Evolutionary conservation across 2,888 invertebrate genomes (phyloP), one percentile per base, ranked within the genome.

Genomic region (Amphimallon solstitiale): DNA sequence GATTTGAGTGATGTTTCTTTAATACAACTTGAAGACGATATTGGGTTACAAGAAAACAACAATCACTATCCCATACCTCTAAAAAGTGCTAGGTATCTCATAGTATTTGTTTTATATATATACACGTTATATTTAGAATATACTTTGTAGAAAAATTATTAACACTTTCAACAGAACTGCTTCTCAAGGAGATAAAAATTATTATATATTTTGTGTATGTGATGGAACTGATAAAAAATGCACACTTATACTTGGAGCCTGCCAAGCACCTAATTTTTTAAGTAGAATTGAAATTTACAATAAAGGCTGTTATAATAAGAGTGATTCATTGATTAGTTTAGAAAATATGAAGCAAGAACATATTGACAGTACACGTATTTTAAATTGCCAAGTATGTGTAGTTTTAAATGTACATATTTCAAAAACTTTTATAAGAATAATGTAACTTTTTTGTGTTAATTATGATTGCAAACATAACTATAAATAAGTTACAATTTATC

Each of bases 21-120:
- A 40, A 71, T 82, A 19, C 84, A 85, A 75, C 81, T 83, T 51
- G 83, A 84, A 3, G 84, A 17, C 9, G 65, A 85, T 59, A 66
- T 84, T 1, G 86, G 85, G 84, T 81, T 70, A 29, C 84, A 83
- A 64, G 85, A 85, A 38, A 86, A 86, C 76, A 76, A 72, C 40
- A 64, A 70, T 1, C 85, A 86, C 76, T 73, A 75, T 45, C 85
- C 86, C 17, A 74, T 86, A 34, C 68, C 70, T 23, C 73, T 84
- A 49, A 80, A 83, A 12, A 80, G 73, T 67, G 85, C 85, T 40
- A 82, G 84, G 85, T 85, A 68, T 34, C 9, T 3, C 29, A 29
- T 29, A 2, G 9, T 29, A 29, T 29, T 29, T 49, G 12, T 29
- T 23, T 5, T 21, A n/a, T n/a, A n/a, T n/a, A n/a, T n/a, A n/a